These are phyloP conservation scores for Hydrophis major DNA, from an alignment of 2,797 vertebrate species.

Conservation along the genomic window DNA sequence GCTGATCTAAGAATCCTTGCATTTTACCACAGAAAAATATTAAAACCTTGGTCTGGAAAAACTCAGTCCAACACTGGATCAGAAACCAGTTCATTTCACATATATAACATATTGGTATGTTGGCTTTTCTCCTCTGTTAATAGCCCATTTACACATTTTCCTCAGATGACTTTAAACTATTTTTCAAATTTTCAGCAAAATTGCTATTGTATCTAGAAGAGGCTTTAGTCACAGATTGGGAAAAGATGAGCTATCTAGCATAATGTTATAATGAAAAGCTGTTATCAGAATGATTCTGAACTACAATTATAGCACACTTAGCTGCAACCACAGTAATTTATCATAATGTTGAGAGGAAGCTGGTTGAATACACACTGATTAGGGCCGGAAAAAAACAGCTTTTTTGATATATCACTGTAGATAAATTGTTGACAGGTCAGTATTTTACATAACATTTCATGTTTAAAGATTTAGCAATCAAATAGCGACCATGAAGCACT, in stretches of 20 bases:
- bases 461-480: conserved; percentile 29
- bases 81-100: neutral
- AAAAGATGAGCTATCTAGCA: neutral
- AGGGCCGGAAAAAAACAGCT: conserved; percentile 32
- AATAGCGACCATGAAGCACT: neutral
- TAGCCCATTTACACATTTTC: neutral
- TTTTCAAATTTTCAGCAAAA: neutral
- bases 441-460: conserved; percentile 3
- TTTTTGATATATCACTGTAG: conserved; percentile 39
- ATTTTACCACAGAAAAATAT: neutral
- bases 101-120: neutral
- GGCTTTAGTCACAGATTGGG: conserved; percentile 6
- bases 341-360: conserved; percentile 11
- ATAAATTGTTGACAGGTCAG: conserved; percentile 23
- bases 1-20: neutral
- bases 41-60: neutral
- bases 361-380: conserved; percentile 28
- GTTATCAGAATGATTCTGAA: conserved; percentile 47
- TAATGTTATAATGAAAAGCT: conserved; percentile 40
- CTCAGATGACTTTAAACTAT: neutral
- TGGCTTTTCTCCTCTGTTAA: neutral
- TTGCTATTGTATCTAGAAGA: conserved; percentile 18
- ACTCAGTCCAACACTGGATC: neutral
- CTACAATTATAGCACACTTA: conserved; percentile 46
- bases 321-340: conserved; percentile 21